Evolutionary conservation across 1,140 invertebrate species (phyloP), one percentile per base, ranked within the genome.

Genomic region (Harpegnathos saltator): DNA sequence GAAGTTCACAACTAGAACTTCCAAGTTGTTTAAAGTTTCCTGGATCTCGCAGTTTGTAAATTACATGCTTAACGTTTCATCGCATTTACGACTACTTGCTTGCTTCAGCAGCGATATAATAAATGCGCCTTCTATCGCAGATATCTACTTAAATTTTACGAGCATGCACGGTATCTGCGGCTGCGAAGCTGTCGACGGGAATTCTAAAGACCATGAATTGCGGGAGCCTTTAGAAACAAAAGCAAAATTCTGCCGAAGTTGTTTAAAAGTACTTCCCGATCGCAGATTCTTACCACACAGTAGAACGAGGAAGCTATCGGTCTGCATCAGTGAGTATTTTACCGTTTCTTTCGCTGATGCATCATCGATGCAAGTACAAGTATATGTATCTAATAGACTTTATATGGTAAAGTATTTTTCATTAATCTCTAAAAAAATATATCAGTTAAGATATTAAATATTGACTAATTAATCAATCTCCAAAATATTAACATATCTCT

Each of bases 241-340:
- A 52, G 89, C 82, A 11, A 77, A 74, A 89, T 56, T 91, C 68
- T 93, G 89, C 63, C 81, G 52, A 59, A 83, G 90, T 52, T 94
- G 93, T 65, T 77, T 33, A 15, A 93, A 84, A 50, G 63, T 94
- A 59, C 78, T 92, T 22, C 85, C 91, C 0, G 50, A 19, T 17
- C 17, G 52, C 7, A 86, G 63, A 87, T 93, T 93, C 87, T 86
- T 87, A 22, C 77, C 84, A 59, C 90, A 92, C 9, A 84, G 86
- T 17, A 90, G 91, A 82, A 92, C 85, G 87, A 90, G 86, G 65
- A 92, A 85, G 84, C 72, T 93, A 50, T 85, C 89, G 14, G 83
- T 84, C 54, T 94, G 92, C 72, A 89, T 80, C 24, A 89, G 92
- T 91, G 81, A 84, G 86, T n/a, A 52, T 26, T 29, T 52, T 50